Evolutionary conservation across 2,113 vertebrate species (phyloP).

Genomic region (Callopanchax toddi): DNA sequence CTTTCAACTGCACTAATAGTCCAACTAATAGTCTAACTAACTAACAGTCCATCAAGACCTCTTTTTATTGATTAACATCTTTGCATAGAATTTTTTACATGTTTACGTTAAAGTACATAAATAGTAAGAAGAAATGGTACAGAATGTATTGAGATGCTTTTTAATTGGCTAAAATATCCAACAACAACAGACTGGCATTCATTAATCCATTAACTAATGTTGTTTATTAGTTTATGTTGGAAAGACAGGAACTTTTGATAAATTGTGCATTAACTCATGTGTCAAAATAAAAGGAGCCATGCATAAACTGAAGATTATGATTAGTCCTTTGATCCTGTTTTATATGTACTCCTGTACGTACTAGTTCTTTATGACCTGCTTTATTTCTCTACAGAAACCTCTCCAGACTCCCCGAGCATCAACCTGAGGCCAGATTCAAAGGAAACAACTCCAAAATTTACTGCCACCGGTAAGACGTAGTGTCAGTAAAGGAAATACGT

Average conservation of each 20-base stretch:
- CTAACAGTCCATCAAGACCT: too few species aligned
- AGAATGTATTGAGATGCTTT: too few species aligned
- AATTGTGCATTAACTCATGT: background rate
- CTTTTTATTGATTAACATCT: too few species aligned
- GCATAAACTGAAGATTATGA: background rate
- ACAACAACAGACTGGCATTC: background rate
- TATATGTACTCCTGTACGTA: background rate
- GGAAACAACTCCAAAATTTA: conserved; percentile 61
- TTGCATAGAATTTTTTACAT: too few species aligned
- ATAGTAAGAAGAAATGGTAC: too few species aligned
- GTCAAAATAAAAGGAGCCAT: background rate
- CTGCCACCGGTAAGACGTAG: conserved; percentile 72
- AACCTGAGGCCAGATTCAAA: conserved; percentile 57
- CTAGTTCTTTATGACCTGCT: background rate
- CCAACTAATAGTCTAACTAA: too few species aligned
- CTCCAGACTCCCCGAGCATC: conserved; percentile 53
- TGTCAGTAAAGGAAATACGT: background rate
- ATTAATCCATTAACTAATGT: background rate
- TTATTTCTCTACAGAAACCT: conserved; percentile 56
- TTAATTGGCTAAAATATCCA: too few species aligned
- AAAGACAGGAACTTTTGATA: background rate
- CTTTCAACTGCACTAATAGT: too few species aligned
- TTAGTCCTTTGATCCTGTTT: background rate
- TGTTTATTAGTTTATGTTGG: background rate
- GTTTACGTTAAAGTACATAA: too few species aligned